Percentiles rank a stretch among this genome's conserved stretches.
phyloP scores from a whole-genome alignment of 2,797 vertebrate species.

The Petrocephalus sullivani region DNA sequence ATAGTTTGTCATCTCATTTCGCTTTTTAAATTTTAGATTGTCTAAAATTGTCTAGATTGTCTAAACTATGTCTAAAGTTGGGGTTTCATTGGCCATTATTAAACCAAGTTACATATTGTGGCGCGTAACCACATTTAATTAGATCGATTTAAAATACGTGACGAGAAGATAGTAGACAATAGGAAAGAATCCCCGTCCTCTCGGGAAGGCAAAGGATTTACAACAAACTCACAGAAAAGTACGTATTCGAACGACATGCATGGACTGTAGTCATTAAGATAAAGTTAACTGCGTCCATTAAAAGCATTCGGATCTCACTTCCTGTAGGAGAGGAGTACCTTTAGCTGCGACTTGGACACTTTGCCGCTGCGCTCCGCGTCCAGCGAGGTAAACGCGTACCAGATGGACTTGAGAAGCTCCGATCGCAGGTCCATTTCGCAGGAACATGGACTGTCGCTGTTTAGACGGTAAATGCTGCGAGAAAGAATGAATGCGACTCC shows the following conservation, averaged over 20 bases:
- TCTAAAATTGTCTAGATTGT: too few species aligned
- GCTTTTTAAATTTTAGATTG: background rate
- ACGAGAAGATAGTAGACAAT: background rate
- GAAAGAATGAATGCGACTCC: background rate
- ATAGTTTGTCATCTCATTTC: background rate
- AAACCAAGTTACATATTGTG: background rate
- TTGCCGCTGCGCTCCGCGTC: constrained; percentile 89
- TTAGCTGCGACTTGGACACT: constrained; percentile 94
- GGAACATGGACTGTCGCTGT: background rate
- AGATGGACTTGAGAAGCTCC: constrained; percentile 91
- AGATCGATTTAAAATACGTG: background rate
- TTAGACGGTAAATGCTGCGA: background rate
- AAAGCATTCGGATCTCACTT: background rate
- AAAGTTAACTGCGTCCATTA: background rate
- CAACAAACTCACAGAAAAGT: background rate
- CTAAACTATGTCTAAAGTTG: background rate
- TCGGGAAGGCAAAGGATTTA: background rate
- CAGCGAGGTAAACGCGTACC: constrained; percentile 95
- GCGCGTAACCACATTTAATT: background rate
- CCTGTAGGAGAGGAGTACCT: constrained; percentile 57
- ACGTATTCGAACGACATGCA: background rate
- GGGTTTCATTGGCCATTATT: background rate
- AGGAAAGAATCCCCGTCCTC: background rate
- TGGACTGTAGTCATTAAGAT: background rate
- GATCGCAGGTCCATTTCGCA: constrained; percentile 73